These are phyloP conservation scores for Lamprologus sp. DNA, from an alignment of 2,113 vertebrate genomes.

Conservation along the genomic window DNA sequence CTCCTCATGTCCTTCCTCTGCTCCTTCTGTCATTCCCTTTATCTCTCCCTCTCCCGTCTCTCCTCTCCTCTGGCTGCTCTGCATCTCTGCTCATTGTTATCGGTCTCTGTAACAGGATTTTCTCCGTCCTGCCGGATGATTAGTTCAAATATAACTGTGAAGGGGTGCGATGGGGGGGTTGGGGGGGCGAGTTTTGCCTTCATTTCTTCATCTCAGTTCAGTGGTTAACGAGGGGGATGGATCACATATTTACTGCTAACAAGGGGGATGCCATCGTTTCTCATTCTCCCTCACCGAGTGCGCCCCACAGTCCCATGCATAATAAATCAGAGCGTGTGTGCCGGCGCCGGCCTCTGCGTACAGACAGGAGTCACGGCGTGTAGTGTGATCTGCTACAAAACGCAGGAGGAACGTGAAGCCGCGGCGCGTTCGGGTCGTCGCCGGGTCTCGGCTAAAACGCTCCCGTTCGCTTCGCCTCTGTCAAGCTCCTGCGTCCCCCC, in stretches of 20 bases:
- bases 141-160: constrained; percentile 13
- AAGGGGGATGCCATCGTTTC: constrained; percentile 35
- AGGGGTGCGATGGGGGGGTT: neutral
- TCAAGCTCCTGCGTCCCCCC: neutral
- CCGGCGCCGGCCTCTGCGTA: constrained; percentile 4
- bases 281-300: constrained; percentile 27
- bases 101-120: constrained; percentile 22
- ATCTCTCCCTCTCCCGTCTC: neutral
- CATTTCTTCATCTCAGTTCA: constrained; percentile 36
- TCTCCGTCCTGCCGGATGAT: constrained; percentile 18
- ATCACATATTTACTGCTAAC: constrained; percentile 54
- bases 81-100: constrained; percentile 22
- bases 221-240: constrained; percentile 35
- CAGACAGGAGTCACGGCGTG: constrained; percentile 16
- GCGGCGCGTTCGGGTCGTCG: constrained; percentile 45
- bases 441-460: constrained; percentile 17
- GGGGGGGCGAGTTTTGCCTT: neutral
- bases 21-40: constrained; percentile 28
- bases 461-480: neutral
- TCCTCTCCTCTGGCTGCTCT: neutral
- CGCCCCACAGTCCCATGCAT: constrained; percentile 40
- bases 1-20: constrained; percentile 3
- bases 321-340: constrained; percentile 43
- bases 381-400: constrained; percentile 27
- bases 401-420: constrained; percentile 11